Conservation (phyloP, 1,140 invertebrate genomes). For the Tetragonula clypearis region DNA sequence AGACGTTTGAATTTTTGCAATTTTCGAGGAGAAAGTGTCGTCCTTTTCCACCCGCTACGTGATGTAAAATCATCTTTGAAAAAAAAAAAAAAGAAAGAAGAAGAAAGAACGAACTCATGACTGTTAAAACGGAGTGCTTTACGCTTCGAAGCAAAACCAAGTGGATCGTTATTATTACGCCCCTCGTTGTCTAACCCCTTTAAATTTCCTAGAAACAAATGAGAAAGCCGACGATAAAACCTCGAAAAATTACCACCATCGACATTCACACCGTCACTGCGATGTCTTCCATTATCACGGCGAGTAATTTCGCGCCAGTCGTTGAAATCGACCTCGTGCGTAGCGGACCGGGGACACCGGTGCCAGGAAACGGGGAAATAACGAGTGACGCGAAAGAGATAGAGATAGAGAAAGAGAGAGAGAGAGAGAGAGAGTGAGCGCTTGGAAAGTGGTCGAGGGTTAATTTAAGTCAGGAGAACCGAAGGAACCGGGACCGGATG, state of each 20-base stretch:
- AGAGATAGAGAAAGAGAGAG: background rate
- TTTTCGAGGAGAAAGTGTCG: no score
- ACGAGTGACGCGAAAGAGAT: slow-evolving; percentile 2
- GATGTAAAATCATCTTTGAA: no score
- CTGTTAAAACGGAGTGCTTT: no score
- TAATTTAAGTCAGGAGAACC: slow-evolving; percentile 63
- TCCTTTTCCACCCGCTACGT: no score
- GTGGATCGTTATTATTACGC: no score
- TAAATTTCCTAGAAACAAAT: background rate
- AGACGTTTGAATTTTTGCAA: no score
- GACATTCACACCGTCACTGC: background rate
- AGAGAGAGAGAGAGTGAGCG: background rate
- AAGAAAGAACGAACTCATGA: no score
- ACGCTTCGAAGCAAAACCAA: no score
- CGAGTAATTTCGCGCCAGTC: slow-evolving; percentile 31
- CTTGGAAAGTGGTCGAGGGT: slow-evolving; percentile 26
- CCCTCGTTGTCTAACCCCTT: background rate
- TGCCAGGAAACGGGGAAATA: slow-evolving; percentile 21
- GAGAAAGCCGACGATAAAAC: background rate
- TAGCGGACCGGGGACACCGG: background rate
- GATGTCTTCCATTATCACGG: slow-evolving; percentile 23
- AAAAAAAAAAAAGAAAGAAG: no score
- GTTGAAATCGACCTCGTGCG: slow-evolving; percentile 34
- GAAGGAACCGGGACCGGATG: slow-evolving; percentile 48
- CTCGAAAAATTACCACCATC: background rate